Evolutionary conservation across 2,888 invertebrate genomes (phyloP).

Genomic region (Aphidius colemani): DNA sequence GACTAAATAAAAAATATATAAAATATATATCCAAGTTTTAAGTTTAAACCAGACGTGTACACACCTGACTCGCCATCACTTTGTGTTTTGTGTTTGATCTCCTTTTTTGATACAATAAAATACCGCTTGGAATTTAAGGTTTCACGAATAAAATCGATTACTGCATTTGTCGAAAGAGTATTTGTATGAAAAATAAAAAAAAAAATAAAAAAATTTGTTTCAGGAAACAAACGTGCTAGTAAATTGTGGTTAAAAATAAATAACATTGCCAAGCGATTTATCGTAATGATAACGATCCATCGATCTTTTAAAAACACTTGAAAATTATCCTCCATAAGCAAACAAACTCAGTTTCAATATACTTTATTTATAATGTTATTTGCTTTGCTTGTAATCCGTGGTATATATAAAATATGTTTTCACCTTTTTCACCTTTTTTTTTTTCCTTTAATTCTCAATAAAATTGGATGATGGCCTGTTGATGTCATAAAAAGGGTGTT

Average conservation of each 20-base stretch:
- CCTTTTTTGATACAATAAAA: constrained; percentile 21
- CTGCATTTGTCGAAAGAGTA: constrained; percentile 2
- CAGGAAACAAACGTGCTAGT: neutral
- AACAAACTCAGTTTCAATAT: constrained; percentile 7
- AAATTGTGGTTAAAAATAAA: too few relatives aligned
- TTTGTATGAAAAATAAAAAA: neutral
- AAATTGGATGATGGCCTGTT: neutral
- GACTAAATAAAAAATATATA: constrained; percentile 31
- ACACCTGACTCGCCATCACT: constrained; percentile 31
- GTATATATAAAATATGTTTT: too few relatives aligned
- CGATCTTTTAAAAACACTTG: too few relatives aligned
- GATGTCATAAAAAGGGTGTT: constrained; percentile 12
- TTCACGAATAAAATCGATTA: neutral
- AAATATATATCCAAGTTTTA: constrained; percentile 36
- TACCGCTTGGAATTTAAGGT: constrained; percentile 21
- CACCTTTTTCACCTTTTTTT: neutral
- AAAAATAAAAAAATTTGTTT: neutral
- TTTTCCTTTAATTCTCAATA: constrained; percentile 1
- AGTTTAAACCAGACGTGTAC: constrained; percentile 39
- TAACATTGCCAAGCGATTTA: too few relatives aligned
- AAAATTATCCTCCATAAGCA: constrained; percentile 1
- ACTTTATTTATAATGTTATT: too few relatives aligned
- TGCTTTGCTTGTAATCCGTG: too few relatives aligned
- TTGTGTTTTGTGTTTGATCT: constrained; percentile 14
- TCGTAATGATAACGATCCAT: too few relatives aligned